Conservation (phyloP, 2,888 invertebrate species). For the Bembecia ichneumoniformis region DNA sequence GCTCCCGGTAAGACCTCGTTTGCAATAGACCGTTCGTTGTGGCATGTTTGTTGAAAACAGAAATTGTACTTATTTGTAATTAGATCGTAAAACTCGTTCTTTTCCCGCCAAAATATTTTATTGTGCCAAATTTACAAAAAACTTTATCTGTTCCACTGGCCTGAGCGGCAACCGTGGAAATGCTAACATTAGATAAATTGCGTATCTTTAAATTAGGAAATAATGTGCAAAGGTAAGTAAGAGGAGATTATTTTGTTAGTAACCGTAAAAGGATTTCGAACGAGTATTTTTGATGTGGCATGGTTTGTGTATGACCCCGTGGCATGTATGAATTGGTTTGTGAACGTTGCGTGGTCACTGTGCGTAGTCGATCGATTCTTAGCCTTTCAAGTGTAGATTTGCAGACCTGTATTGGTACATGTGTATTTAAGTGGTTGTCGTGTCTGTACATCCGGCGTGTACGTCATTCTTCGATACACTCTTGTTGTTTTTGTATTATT, state of each 20-base stretch:
- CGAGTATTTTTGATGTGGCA: not conserved
- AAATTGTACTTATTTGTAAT: constrained; percentile 7
- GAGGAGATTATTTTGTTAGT: too few relatives aligned
- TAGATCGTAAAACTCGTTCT: not conserved
- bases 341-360: constrained; percentile 35
- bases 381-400: constrained; percentile 59
- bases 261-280: too few relatives aligned
- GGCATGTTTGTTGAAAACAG: constrained; percentile 34
- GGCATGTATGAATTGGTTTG: constrained; percentile 9
- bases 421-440: constrained; percentile 8
- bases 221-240: too few relatives aligned
- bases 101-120: constrained; percentile 1
- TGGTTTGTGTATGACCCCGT: not conserved
- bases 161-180: too few relatives aligned
- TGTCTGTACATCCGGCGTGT: constrained; percentile 12
- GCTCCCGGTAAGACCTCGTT: constrained; percentile 85
- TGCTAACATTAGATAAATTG: too few relatives aligned
- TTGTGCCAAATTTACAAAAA: not conserved
- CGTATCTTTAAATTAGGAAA: too few relatives aligned
- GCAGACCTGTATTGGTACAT: constrained; percentile 23
- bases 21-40: constrained; percentile 30
- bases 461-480: constrained; percentile 8
- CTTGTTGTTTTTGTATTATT: constrained; percentile 10
- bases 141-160: too few relatives aligned
- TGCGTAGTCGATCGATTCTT: constrained; percentile 55